Evolutionary conservation across 2,888 invertebrate species (phyloP), one percentile per base, ranked within the genome.

Genomic region (Cyclophora punctaria): DNA sequence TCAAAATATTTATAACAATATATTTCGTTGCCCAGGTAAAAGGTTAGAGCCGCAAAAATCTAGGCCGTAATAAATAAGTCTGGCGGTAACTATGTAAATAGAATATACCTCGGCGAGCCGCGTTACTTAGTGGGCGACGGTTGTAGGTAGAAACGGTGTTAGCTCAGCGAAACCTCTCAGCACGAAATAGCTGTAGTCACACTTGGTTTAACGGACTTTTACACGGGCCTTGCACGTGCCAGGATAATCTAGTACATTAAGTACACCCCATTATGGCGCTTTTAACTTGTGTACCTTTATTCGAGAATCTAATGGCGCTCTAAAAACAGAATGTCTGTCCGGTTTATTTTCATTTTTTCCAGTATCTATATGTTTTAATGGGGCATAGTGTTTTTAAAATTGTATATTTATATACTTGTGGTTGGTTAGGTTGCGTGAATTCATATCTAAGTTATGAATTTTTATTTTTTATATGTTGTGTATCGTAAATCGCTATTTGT

Each of bases 161-260:
- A 55, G 54, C 44, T 43, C 42, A 4, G 42, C 1, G 48, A 60
- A 60, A 60, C 54, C 60, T 60, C 56, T 60, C 48, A 60, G 57
- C 49, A 47, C 53, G 50, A 58, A 58, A 60, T 57, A 57, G 51
- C 48, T 49, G 53, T 48, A 51, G 54, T 58, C 53, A 54, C 50
- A 58, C 52, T 60, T 57, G 47, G 48, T 58, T 58, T 51, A 53
- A 56, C 55, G 49, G 35, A 48, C 51, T 57, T 58, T 58, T 54
- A 56, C 51, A 53, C 51, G 52, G 55, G 55, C 44, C 56, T 20
- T 53, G 51, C 51, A 52, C 50, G 47, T 54, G 43, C 51, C 43
- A 41, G 43, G 48, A 49, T 52, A 57, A 54, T 52, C 35, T 51
- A 49, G 45, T 34, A 44, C 50, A 41, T 48, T 48, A 51, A 46